Percentiles rank a stretch among this genome's conserved stretches.
phyloP scores from a whole-genome alignment of 2,888 invertebrate genomes.

The Drosophila anceps region DNA sequence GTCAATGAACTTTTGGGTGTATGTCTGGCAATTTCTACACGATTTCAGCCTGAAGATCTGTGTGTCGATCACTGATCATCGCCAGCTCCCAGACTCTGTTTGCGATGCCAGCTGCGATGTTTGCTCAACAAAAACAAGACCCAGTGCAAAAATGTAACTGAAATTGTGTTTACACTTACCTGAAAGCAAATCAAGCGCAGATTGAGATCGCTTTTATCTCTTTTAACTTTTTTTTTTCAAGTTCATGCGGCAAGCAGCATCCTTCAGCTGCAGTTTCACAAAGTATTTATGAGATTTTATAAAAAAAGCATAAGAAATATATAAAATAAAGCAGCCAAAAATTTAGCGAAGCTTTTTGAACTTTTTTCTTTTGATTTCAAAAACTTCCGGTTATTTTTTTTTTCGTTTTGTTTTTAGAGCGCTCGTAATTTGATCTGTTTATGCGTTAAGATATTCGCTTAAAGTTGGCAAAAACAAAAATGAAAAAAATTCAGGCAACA shows the following conservation, averaged over 20 bases:
- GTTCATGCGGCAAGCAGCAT: slow-evolving; percentile 37
- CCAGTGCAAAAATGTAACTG: slow-evolving; percentile 68
- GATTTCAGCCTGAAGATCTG: slow-evolving; percentile 17
- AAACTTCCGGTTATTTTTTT: slow-evolving; percentile 69
- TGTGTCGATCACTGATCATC: neutral
- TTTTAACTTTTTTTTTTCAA: slow-evolving; percentile 21
- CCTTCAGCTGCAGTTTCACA: slow-evolving; percentile 21
- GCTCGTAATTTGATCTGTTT: slow-evolving; percentile 78
- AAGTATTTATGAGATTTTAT: slow-evolving; percentile 24
- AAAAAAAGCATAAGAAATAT: slow-evolving; percentile 4
- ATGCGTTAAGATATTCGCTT: slow-evolving; percentile 68
- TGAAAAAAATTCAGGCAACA: slow-evolving; percentile 39
- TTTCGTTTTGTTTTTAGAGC: slow-evolving; percentile 33
- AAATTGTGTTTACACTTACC: slow-evolving; percentile 68
- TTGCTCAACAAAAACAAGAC: slow-evolving; percentile 71
- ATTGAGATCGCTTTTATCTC: slow-evolving; percentile 5
- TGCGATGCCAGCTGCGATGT: slow-evolving; percentile 52
- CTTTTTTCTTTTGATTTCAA: slow-evolving; percentile 50
- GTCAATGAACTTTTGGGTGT: slow-evolving; percentile 63
- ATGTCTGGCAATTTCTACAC: slow-evolving; percentile 24
- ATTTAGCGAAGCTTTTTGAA: slow-evolving; percentile 42
- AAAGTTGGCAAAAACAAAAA: slow-evolving; percentile 43
- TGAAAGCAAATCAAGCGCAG: slow-evolving; percentile 64
- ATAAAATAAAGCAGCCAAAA: slow-evolving; percentile 6
- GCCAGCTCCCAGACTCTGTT: slow-evolving; percentile 59